Conservation (phyloP, 1,140 invertebrate genomes). For the Pseudomyrmex gracilis region DNA sequence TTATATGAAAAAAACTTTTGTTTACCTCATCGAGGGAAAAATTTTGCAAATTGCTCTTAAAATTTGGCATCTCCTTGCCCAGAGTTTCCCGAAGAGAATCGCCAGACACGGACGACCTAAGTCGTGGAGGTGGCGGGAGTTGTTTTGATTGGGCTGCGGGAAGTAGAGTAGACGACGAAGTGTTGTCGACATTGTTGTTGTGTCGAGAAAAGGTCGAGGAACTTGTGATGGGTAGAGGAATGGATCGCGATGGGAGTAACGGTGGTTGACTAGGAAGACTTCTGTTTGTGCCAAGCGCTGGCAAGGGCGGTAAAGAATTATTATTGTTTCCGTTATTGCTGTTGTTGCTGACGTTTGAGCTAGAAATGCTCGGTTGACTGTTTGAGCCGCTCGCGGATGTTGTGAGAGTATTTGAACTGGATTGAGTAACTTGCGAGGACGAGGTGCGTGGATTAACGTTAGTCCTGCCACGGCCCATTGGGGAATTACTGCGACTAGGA, state of each 20-base stretch:
- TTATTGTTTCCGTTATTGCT: slow-evolving; percentile 45
- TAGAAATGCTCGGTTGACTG: slow-evolving; percentile 77
- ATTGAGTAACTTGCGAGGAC: slow-evolving; percentile 75
- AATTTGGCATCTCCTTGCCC: slow-evolving; percentile 85
- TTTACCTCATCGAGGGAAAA: slow-evolving; percentile 83
- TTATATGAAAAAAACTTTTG: not conserved
- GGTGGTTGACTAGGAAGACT: slow-evolving; percentile 79
- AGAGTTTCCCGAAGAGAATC: slow-evolving; percentile 82
- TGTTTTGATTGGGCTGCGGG: slow-evolving; percentile 74
- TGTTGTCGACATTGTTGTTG: slow-evolving; percentile 73
- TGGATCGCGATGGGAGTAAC: slow-evolving; percentile 73
- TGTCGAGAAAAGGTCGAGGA: slow-evolving; percentile 69
- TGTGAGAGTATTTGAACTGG: slow-evolving; percentile 75
- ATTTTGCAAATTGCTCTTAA: slow-evolving; percentile 83
- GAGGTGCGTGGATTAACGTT: slow-evolving; percentile 75
- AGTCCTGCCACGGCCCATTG: slow-evolving; percentile 74
- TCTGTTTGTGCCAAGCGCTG: slow-evolving; percentile 73
- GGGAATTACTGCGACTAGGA: slow-evolving; percentile 84
- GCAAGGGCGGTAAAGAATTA: slow-evolving; percentile 72
- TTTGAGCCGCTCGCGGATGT: slow-evolving; percentile 75
- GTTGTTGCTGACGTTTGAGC: slow-evolving; percentile 46
- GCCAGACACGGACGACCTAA: slow-evolving; percentile 77
- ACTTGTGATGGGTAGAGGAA: slow-evolving; percentile 65
- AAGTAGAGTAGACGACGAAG: slow-evolving; percentile 65
- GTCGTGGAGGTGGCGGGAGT: slow-evolving; percentile 77